Evolutionary conservation across 2,888 invertebrate species (phyloP), one percentile per base, ranked within the genome.

Genomic region (Adineta ricciae): DNA sequence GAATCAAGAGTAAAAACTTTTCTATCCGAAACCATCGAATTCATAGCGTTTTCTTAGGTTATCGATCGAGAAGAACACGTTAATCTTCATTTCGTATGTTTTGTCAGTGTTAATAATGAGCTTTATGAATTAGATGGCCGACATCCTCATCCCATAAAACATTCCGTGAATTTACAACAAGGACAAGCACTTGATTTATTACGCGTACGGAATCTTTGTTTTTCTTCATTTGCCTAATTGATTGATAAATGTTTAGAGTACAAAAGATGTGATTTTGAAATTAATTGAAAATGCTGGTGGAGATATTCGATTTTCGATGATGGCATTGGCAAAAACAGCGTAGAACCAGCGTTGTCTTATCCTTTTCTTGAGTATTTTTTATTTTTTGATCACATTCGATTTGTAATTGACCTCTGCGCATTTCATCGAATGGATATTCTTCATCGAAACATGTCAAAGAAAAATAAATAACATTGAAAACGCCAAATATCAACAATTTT

Each of bases 41-140:
- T 41, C 24, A 73, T 50, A 38, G 32, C 36, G 24, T 36, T 27
- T 16, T 64, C 32, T 83, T 32, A 85, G 85, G 84, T 83, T 38
- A 73, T 83, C n/a, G 83, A 85, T 82, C 21, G 83, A 46, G 84
- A 78, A 36, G 85, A 85, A 36, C 54, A 73, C 11, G 84, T 86
- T 19, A 84, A 86, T 64, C 52, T 86, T 7, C 86, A 86, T 84
- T 86, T 86, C n/a, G 84, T 86, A 52, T 46, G 84, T 73, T 86
- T 86, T 56, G 83, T 86, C 14, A 82, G 83, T 38, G 73, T 52
- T n/a, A 84, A 86, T 41, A 84, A 84, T 41, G 83, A 86, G 32
- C 46, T 86, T 27, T 86, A 86, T 83, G 86, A 86, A 50, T 72
- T 86, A 52, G 86, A 86, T 84, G 86, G 86, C 38, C 82, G 72